Percentiles rank a stretch among this genome's conserved stretches.
These are phyloP conservation scores for Diarsia brunnea DNA, from an alignment of 2,888 invertebrate genomes.

Conservation along the genomic window DNA sequence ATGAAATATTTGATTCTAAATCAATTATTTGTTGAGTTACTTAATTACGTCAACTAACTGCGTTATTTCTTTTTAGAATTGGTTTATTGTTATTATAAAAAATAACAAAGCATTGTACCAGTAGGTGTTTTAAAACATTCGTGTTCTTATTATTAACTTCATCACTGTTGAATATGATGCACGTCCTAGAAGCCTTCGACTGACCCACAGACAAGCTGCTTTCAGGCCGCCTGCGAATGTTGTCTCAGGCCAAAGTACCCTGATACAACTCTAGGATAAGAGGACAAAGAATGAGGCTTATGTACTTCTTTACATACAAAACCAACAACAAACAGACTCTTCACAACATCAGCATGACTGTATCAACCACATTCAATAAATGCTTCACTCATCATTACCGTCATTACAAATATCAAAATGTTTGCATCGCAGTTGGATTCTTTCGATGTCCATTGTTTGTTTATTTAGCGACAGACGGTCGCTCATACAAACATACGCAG, in stretches of 20 bases:
- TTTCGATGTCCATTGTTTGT: slow-evolving; percentile 63
- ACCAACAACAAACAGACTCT: slow-evolving; percentile 11
- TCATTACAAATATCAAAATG: slow-evolving; percentile 48
- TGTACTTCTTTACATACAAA: not conserved
- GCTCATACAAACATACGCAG: slow-evolving; percentile 55
- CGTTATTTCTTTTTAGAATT: slow-evolving; percentile 10
- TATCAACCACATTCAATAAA: slow-evolving; percentile 28
- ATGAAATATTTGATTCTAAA: not conserved
- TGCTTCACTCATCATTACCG: slow-evolving; percentile 50
- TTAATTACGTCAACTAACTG: not conserved
- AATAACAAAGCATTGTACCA: not conserved
- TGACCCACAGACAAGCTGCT: not conserved
- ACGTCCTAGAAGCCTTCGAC: not conserved
- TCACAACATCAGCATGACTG: not conserved
- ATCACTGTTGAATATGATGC: not conserved
- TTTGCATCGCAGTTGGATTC: slow-evolving; percentile 61
- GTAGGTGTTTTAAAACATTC: not conserved
- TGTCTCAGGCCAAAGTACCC: not conserved
- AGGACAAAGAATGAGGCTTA: not conserved
- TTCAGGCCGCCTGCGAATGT: not conserved
- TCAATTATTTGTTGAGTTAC: not conserved
- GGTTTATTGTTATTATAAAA: not conserved
- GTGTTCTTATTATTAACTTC: not conserved
- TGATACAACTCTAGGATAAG: not conserved
- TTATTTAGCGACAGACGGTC: slow-evolving; percentile 57